A percentile compares a stretch with the other conserved stretches of the same genome.
Conservation (phyloP, 2,888 invertebrate genomes). For the Drosophila cyrtoloma region DNA sequence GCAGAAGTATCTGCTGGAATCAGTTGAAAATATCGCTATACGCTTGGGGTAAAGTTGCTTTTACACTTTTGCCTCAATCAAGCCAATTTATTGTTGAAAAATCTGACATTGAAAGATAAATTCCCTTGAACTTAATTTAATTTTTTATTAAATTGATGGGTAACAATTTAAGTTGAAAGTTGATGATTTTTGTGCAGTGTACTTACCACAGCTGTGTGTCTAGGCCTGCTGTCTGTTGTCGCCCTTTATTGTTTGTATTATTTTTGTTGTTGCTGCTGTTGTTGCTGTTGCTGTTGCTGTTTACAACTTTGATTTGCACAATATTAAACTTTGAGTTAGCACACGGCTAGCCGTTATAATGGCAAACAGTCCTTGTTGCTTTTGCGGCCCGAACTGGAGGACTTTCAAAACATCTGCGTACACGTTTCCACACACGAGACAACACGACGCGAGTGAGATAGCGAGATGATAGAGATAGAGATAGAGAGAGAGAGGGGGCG, state of each 20-base stretch:
- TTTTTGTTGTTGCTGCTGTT: conserved; percentile 16
- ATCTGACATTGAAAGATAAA: not conserved
- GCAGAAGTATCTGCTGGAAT: not conserved
- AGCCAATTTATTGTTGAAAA: not conserved
- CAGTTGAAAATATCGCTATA: not conserved
- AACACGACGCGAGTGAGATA: conserved; percentile 15
- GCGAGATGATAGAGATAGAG: not conserved
- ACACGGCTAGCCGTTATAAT: conserved; percentile 37
- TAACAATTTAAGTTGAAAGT: not conserved
- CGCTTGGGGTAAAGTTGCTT: not conserved
- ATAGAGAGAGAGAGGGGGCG: not conserved
- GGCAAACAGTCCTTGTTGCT: conserved; percentile 62
- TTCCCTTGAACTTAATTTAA: not conserved
- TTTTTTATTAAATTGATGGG: not conserved
- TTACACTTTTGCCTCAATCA: not conserved
- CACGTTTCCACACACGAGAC: conserved; percentile 16
- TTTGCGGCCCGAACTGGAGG: conserved; percentile 41
- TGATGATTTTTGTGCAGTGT: not conserved
- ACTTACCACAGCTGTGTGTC: conserved; percentile 40
- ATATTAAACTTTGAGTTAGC: conserved; percentile 65
- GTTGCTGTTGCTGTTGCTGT: conserved; percentile 6
- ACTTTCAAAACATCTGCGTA: conserved; percentile 66
- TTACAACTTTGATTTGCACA: conserved; percentile 56
- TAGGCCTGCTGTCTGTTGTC: conserved; percentile 15
- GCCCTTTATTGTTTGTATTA: conserved; percentile 1